Conservation (phyloP, 2,113 vertebrate genomes). For the Campylomormyrus tamandua region DNA sequence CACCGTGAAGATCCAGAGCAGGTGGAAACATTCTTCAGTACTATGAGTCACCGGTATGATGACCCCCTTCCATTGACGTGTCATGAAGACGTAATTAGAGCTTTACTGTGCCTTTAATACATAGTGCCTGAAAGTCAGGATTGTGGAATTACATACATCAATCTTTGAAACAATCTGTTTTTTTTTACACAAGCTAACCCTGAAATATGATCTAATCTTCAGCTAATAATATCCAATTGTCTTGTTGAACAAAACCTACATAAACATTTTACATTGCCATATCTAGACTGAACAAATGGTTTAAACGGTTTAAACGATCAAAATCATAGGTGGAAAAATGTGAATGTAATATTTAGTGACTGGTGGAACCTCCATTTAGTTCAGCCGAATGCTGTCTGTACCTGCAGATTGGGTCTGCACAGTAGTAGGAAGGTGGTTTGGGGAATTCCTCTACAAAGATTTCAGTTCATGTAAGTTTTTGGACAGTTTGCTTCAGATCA, state of each 20-base stretch:
- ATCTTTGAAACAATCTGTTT: background rate
- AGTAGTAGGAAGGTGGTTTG: background rate
- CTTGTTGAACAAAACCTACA: background rate
- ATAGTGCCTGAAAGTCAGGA: slow-evolving; percentile 14
- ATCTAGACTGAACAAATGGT: background rate
- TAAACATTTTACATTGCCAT: background rate
- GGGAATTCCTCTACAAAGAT: background rate
- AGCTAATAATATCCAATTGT: background rate
- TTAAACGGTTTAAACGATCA: background rate
- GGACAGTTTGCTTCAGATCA: background rate
- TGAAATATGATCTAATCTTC: background rate
- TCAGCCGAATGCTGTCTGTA: background rate
- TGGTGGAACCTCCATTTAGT: background rate
- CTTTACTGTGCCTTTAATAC: background rate
- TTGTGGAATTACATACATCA: background rate
- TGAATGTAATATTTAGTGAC: background rate
- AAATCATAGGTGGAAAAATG: background rate
- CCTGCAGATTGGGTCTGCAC: background rate
- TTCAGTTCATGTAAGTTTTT: background rate
- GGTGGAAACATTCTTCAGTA: slow-evolving; percentile 89
- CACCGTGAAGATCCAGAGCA: slow-evolving; percentile 47
- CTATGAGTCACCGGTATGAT: slow-evolving; percentile 91
- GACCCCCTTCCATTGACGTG: slow-evolving; percentile 28
- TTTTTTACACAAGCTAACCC: background rate
- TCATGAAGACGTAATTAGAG: background rate